Evolutionary conservation across 1,140 invertebrate genomes (phyloP), one percentile per base, ranked within the genome.

Genomic region (Stegodyphus dumicola): DNA sequence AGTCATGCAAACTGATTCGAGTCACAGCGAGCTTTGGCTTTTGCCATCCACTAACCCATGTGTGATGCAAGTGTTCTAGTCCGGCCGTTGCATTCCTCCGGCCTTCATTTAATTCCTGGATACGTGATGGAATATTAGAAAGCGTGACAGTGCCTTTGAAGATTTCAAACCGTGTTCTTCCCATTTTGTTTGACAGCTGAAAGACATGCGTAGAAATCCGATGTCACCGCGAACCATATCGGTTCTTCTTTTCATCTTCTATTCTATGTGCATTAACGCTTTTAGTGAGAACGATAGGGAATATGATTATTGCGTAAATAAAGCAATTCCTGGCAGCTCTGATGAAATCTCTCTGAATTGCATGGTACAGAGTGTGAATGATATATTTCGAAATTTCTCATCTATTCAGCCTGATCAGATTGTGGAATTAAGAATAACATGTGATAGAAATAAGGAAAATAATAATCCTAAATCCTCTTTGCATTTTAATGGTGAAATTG

Each of bases 391-490:
- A 51, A 88, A 89, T 74, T 87, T 88, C 53, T 83, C 86, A 53
- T 86, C 88, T 48, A 88, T 88, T 54, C 86, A 86, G 49, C 75
- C 87, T 2, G 85, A 87, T 11, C 71, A 69, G 1, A 88, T 88
- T 33, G 84, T 64, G 15, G 73, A 78, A 54, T 67, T 89, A 56
- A 86, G 60, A 69, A 54, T 89, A 17, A 60, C 73, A 17, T 89
- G 88, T 73, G 87, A 88, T 71, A 87, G 77, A 17, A 77, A 69
- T 60, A 66, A 86, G 52, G 33, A 33, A 33, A 33, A 33, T 33
- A 84, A 67, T 64, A 71, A 67, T 52, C 52, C 6, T 7, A 15
- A 77, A 9, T n/a, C 48, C 17, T 7, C 7, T 93, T 95, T 89
- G 89, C 66, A 60, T 6, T 33, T 70, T 6, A 33, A 49, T 70